Conservation (phyloP, 2,888 invertebrate genomes). For the Phyllotreta cruciferae region DNA sequence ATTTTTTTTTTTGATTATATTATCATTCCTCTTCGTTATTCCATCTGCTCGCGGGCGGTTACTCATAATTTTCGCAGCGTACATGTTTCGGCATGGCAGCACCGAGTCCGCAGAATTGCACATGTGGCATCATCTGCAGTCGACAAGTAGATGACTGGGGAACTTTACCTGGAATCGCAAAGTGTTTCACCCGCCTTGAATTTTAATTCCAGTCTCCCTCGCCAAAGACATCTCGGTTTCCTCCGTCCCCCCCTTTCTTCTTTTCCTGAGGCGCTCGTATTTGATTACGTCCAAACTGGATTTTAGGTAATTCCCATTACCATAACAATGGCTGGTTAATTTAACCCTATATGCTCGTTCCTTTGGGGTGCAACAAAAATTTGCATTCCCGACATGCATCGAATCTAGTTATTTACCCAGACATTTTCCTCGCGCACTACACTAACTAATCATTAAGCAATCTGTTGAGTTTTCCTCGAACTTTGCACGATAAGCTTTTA, state of each 20-base stretch:
- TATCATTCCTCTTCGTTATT: no score
- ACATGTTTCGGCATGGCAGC: no score
- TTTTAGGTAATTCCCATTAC: constrained; percentile 24
- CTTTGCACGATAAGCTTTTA: no score
- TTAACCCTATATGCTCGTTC: no score
- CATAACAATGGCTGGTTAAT: constrained; percentile 14
- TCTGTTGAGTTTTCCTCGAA: no score
- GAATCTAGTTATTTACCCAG: no score
- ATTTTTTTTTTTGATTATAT: no score
- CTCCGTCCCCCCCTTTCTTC: no score
- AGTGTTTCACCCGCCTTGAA: constrained; percentile 37
- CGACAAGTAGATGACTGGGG: constrained; percentile 14
- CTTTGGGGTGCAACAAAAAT: constrained; percentile 7
- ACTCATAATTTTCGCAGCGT: no score
- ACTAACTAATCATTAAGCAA: no score
- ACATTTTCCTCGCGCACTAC: no score
- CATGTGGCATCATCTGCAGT: constrained; percentile 37
- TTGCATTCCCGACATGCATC: neutral
- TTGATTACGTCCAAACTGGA: constrained; percentile 13
- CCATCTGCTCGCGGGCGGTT: no score
- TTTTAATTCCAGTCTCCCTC: constrained; percentile 33
- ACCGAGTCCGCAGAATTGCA: constrained; percentile 25
- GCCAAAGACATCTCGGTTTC: neutral
- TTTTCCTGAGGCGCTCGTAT: neutral
- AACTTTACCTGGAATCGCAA: constrained; percentile 38